Evolutionary conservation across 2,888 invertebrate genomes (phyloP), one percentile per base, ranked within the genome.

Genomic region (Nomada fabriciana): DNA sequence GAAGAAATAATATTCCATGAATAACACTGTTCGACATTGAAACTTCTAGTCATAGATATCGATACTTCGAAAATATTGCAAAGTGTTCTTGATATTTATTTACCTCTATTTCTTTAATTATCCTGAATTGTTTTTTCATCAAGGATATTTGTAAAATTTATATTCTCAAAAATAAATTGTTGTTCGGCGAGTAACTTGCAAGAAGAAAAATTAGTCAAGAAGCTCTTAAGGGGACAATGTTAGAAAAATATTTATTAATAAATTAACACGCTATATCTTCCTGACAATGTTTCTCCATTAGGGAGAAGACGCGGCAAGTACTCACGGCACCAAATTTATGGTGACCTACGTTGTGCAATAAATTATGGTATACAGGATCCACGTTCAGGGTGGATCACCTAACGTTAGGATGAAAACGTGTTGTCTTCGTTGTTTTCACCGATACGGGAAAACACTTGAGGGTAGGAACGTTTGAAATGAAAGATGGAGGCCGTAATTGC

Each of bases 401-500:
- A 18, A 60, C 13, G 63, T 25, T 73, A 25, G 42, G 15, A 5
- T 2, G 20, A 43, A 29, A 64, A 55, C 25, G 11, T 23, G 25
- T 20, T 5, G 42, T 23, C 36, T 42, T 43, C 42, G 63, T 63
- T 71, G 36, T 53, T 53, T n/a, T 55, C 42, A 18, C 11, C 29
- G 55, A 65, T 55, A 55, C 0, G 55, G 5, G 57, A 29, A 57
- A 36, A 57, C 15, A 43, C 23, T 64, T 11, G 20, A 23, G 20
- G 57, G 20, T 36, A 47, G 13, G 29, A 47, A 47, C 55, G 55
- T 73, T 73, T 18, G 13, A 50, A 65, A 57, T 57, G 73, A 74
- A 43, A 65, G 55, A 74, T 67, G 57, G 2, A 15, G 18, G 1
- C 25, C 20, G 47, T 73, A 73, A 73, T 73, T 73, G 55, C 20